Percentiles rank a stretch among this genome's conserved stretches.
phyloP scores from a whole-genome alignment of 2,113 vertebrate species.

The Etheostoma spectabile region DNA sequence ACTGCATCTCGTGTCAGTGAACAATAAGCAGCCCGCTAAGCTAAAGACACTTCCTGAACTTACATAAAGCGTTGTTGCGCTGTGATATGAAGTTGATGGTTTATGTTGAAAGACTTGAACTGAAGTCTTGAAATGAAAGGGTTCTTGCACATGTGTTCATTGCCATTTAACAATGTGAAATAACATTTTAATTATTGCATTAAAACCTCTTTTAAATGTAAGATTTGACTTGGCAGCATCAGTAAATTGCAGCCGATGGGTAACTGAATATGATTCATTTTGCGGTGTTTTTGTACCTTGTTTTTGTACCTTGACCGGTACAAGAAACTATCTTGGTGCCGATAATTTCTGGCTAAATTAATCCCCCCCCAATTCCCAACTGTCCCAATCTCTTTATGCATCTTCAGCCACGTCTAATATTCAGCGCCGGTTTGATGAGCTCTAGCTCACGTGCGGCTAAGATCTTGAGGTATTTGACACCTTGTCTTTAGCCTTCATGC shows the following conservation, averaged over 20 bases:
- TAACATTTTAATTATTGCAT: not conserved
- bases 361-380: not conserved
- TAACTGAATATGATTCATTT: not conserved
- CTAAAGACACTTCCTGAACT: not conserved
- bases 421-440: slow-evolving; percentile 3
- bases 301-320: not conserved
- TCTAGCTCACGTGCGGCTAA: slow-evolving; percentile 21
- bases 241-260: not conserved
- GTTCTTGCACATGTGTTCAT: not conserved
- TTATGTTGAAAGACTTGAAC: not conserved
- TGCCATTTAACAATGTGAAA: not conserved
- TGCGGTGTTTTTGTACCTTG: not conserved
- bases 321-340: not conserved
- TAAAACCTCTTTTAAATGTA: not conserved
- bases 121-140: not conserved
- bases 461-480: slow-evolving; percentile 29
- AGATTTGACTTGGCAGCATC: not conserved
- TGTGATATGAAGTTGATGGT: not conserved
- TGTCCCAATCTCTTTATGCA: not conserved
- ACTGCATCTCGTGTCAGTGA: not conserved
- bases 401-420: not conserved
- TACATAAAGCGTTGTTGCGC: too few species aligned
- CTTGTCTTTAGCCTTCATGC: not conserved
- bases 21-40: not conserved
- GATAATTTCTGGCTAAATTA: not conserved